A percentile compares a stretch with the other conserved stretches of the same genome.
Conservation (phyloP, 2,113 vertebrate species). For the Mohoua ochrocephala region DNA sequence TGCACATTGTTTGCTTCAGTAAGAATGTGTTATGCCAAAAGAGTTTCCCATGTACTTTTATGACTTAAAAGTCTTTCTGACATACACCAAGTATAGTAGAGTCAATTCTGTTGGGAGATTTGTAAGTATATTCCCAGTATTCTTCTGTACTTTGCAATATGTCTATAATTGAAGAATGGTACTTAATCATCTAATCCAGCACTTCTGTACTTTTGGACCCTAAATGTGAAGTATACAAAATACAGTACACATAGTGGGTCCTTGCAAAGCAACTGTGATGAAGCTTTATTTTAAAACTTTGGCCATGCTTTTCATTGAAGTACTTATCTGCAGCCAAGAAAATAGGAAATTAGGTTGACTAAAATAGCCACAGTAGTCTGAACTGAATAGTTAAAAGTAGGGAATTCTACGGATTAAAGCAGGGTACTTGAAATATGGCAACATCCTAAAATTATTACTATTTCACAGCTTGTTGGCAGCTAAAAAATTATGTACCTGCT, state of each 20-base stretch:
- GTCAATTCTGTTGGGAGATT: neutral
- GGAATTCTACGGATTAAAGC: neutral
- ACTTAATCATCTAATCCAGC: neutral
- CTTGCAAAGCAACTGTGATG: neutral
- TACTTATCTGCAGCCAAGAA: neutral
- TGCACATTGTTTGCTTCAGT: neutral
- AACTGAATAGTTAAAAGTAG: neutral
- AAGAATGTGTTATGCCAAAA: neutral
- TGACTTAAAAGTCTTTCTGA: neutral
- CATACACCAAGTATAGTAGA: neutral
- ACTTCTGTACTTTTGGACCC: neutral
- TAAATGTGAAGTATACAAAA: neutral
- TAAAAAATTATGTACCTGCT: neutral
- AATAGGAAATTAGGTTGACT: neutral
- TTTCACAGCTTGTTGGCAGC: neutral
- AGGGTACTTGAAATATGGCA: neutral
- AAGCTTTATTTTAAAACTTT: neutral
- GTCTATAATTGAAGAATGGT: neutral
- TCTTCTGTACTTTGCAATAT: neutral
- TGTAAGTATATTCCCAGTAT: neutral
- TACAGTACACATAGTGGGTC: neutral
- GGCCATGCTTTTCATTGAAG: neutral
- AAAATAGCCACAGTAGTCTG: neutral
- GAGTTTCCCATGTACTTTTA: neutral
- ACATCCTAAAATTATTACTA: neutral